Base-by-base conservation (phyloP, 1,140 invertebrate species). In the Hyles vespertilio region DNA sequence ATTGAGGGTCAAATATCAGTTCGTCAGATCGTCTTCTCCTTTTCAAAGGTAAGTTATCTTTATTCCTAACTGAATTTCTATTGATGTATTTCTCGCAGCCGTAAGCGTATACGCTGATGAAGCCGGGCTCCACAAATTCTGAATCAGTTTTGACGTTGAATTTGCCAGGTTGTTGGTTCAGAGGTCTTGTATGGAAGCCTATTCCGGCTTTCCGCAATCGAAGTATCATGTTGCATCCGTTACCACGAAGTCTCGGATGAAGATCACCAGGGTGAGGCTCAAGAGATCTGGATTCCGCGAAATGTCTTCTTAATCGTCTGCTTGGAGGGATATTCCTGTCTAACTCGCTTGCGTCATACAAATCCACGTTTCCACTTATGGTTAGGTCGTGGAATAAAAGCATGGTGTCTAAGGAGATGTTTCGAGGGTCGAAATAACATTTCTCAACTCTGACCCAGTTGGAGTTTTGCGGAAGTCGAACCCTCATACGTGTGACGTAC, bases 91-190 rank as follows among this genome's bases (percentile, higher is more conserved):
- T 91, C 71, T 93, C 91, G 72, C 95, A 96, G 2, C 94, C 94
- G 53, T 96, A 95, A 1, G 95, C 95, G 73, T 96, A 96, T 0
- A 96, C 94, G 9, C 94, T 95, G 22, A 95, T 94, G 63, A 95
- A 96, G 33, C 94, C 93, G 0, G 94, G 95, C 72, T 96, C 94
- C 0, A 95, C 90, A 63, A 96, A 96, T 69, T 95, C 95, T 0
- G 94, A 95, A 68, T 95, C 94, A 0, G 95, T 96, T 74, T 93
- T 92, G 3, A 96, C 93, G 40, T 94, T 92, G 75, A 95, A 93
- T 64, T 94, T 91, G 1, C 93, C 93, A 1, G 79, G 88, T 58
- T 89, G 81, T 58, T 85, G 86, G 50, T 81, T 86, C 22, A 89
- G 52, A 2, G 90, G 90, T 36, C 79, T 78, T 0, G 92, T 92